Base-by-base conservation (phyloP, 2,888 invertebrate genomes). In the Altica lythri region DNA sequence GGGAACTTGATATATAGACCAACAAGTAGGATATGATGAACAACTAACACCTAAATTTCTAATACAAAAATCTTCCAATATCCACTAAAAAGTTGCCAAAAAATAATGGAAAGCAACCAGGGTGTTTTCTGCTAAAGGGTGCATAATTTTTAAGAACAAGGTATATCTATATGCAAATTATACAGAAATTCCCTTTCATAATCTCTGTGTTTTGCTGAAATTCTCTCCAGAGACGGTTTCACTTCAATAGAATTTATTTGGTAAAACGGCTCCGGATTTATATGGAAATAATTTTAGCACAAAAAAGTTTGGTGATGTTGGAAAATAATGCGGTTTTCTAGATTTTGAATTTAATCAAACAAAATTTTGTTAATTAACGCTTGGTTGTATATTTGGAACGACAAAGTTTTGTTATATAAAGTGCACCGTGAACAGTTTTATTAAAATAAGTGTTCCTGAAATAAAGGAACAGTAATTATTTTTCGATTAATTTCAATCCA, bases 101-200 rank as follows among this genome's bases (percentile, higher is more conserved):
- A 45, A 45, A 45, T 32, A 45, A 45, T 17, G 45, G 45, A 45
- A 19, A 45, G 6, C 18, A 18, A 45, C 12, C 29, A 45, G 32
- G 19, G 19, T 34, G 32, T 45, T 45, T 45, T 44, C 32, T 18
- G 9, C 13, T 32, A 1, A 10, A 17, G 45, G 45, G 45, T 45
- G 32, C 32, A 45, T 45, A 45, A 45, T 45, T 45, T 45, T 45
- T 19, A 19, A 45, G 32, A 45, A 45, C 32, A 19, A 45, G 45
- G 45, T 32, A 45, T 45, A 45, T 45, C 45, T 45, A 34, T 45
- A 45, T 45, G 45, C 45, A 45, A 45, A 45, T 45, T 45, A 34
- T 45, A 25, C 45, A 19, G 18, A 32, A 45, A 18, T 45, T 32
- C 13, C 17, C 32, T 16, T 13, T 45, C 45, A 32, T 45, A 45